Conservation (phyloP, 2,888 invertebrate genomes). For the Bimastos eiseni region DNA sequence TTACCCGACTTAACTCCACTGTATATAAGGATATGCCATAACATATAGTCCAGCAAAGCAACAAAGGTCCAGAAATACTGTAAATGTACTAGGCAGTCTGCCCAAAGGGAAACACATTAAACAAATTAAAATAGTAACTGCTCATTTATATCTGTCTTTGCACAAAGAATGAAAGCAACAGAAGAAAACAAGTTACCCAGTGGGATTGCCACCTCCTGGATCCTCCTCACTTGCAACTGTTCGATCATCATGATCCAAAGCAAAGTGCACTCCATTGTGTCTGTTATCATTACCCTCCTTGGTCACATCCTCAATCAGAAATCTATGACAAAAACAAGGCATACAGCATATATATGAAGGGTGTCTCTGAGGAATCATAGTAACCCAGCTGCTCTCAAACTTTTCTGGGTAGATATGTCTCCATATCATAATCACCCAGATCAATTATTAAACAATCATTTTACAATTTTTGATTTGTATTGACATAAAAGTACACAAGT, state of each 20-base stretch:
- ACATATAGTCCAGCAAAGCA: background rate
- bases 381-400: background rate
- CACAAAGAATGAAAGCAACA: background rate
- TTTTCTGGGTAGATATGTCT: background rate
- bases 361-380: background rate
- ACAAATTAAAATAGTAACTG: too few relatives aligned
- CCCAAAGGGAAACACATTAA: too few relatives aligned
- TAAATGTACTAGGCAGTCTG: too few relatives aligned
- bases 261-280: background rate
- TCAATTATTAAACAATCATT: background rate
- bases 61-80: background rate
- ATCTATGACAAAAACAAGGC: background rate
- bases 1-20: too few relatives aligned
- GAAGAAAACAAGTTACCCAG: background rate
- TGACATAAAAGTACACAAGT: background rate
- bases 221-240: slow-evolving; percentile 13
- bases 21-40: background rate
- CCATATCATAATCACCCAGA: background rate
- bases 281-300: background rate
- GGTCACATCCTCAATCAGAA: background rate
- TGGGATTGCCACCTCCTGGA: background rate
- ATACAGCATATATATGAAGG: background rate
- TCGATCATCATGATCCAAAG: background rate
- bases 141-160: background rate
- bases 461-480: background rate